Evolutionary conservation across 2,888 invertebrate genomes (phyloP).

Genomic region (Uloborus plumipes): DNA sequence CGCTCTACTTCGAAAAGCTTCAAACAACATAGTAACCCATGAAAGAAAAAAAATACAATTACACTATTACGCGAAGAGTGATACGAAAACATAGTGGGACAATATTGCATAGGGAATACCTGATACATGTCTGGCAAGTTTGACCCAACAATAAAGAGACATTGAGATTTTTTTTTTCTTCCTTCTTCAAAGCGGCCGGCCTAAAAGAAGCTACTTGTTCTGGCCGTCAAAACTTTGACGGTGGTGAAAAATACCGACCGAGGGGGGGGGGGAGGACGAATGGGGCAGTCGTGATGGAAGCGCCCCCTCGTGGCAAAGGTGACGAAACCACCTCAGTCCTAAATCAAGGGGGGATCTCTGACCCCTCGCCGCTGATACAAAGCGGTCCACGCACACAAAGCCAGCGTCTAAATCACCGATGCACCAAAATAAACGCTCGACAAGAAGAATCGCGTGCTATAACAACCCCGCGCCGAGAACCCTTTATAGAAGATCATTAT

Average conservation of each 20-base stretch:
- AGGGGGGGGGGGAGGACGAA: constrained; percentile 27
- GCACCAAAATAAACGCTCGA: constrained; percentile 53
- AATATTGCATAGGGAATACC: too few relatives aligned
- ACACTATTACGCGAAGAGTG: too few relatives aligned
- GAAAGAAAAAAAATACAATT: too few relatives aligned
- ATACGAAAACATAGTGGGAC: too few relatives aligned
- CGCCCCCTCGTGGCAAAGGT: constrained; percentile 44
- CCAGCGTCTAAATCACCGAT: constrained; percentile 48
- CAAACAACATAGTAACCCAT: too few relatives aligned
- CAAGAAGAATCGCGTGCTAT: constrained; percentile 23
- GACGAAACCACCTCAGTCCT: constrained; percentile 42
- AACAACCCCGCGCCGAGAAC: constrained; percentile 26
- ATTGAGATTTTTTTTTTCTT: too few relatives aligned
- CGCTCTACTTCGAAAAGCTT: too few relatives aligned
- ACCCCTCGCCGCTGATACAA: constrained; percentile 23
- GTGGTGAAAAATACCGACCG: constrained; percentile 43
- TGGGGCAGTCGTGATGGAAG: constrained; percentile 31
- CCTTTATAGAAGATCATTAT: constrained; percentile 55
- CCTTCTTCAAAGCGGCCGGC: too few relatives aligned
- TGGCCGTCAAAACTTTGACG: constrained; percentile 36
- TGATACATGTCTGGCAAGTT: too few relatives aligned
- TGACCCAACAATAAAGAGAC: too few relatives aligned
- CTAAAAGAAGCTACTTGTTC: constrained; percentile 3
- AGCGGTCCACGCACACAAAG: constrained; percentile 52
- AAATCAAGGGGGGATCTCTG: constrained; percentile 45